Base-by-base conservation (phyloP, 1,140 invertebrate species). In the Agrypnia vestita region DNA sequence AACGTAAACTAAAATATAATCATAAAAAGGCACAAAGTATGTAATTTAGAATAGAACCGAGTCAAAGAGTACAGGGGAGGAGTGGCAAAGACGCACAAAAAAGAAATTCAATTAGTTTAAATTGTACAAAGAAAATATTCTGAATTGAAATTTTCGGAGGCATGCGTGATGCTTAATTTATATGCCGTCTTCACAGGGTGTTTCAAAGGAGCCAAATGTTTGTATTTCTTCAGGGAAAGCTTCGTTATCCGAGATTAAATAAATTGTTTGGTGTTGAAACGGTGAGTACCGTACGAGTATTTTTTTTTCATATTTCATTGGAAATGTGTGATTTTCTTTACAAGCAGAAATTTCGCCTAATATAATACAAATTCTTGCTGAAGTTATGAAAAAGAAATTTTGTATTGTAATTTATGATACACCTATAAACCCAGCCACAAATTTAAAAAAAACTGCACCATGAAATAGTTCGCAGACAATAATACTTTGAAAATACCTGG, bases 41-140 rank as follows among this genome's bases (percentile, higher is more conserved):
- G 44, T 19, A 47, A 49, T 69, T 47, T 19, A n/a, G 4, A 47
- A 69, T 17, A 35, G 25, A 61, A 49, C 13, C 64, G 44, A 69
- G 64, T 69, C 64, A 69, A 69, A 69, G 21, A 69, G 44, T 17
- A 21, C 6, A 11, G 9, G 43, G 64, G 1, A 69, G 44, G 44
- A 47, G 64, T 46, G 43, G 64, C 19, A 64, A 64, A 13, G 19
- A 43, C 61, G 61, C 15, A 69, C 64, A 69, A 69, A 69, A 69
- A 69, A 44, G 15, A 69, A 69, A 69, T 69, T 69, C 64, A 69
- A 69, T 69, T 69, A 69, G 43, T 69, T 21, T 15, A 69, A 69
- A 69, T 69, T 69, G 64, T 69, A 69, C 64, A 69, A 69, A 69
- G 64, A 69, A 69, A 69, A 69, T 69, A 69, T 69, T 69, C 64